Conservation (phyloP, 2,888 invertebrate genomes). For the Cecidostiba fungosa region DNA sequence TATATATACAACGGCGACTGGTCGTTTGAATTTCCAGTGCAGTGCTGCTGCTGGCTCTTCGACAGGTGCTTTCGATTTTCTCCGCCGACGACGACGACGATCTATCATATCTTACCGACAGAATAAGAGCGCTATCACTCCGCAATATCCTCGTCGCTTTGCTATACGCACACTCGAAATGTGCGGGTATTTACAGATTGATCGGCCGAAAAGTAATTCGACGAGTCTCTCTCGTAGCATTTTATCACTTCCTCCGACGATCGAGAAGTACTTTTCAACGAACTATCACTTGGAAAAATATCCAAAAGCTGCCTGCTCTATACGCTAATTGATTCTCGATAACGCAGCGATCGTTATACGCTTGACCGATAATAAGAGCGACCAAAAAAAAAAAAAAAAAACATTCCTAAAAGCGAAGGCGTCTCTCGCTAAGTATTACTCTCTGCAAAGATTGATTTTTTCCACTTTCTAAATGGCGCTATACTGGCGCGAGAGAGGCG, state of each 20-base stretch:
- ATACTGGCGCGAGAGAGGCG: constrained; percentile 45
- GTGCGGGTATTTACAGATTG: not conserved
- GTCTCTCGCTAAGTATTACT: constrained; percentile 45
- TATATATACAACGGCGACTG: not conserved
- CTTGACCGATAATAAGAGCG: not conserved
- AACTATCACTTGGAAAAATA: not conserved
- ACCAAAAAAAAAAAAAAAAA: not conserved
- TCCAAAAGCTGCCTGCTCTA: not conserved
- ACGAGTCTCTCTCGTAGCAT: not conserved
- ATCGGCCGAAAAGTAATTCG: not conserved
- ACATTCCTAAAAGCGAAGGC: constrained; percentile 27
- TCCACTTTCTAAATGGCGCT: constrained; percentile 75
- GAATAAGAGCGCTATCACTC: constrained; percentile 38
- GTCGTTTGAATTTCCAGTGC: constrained; percentile 46
- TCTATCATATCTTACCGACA: constrained; percentile 54
- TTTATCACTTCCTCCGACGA: not conserved
- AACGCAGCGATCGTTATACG: not conserved
- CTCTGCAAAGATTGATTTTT: constrained; percentile 69
- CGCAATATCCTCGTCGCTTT: not conserved
- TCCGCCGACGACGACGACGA: constrained; percentile 20
- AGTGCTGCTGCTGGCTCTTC: not conserved
- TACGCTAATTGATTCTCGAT: not conserved
- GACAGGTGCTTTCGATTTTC: constrained; percentile 63
- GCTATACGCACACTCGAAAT: not conserved
- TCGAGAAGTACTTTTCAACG: not conserved